A percentile compares a stretch with the other conserved stretches of the same genome.
Evolutionary conservation across 1,140 invertebrate species (phyloP).

Genomic region (Zaprionus lachaisei): DNA sequence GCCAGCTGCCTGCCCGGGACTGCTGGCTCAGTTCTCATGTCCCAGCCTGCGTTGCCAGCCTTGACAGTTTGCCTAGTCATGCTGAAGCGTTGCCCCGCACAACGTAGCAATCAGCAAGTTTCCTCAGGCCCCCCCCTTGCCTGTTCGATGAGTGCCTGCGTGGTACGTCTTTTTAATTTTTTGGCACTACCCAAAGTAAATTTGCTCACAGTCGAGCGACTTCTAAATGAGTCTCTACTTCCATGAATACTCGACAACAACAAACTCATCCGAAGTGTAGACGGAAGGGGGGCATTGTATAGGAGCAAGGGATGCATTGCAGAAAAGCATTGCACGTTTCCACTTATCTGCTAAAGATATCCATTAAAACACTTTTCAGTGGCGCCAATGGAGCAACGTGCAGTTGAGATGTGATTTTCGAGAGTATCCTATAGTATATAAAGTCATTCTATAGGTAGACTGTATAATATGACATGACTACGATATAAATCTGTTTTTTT

Average conservation of each 20-base stretch:
- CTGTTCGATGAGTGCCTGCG: neutral
- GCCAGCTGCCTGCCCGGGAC: neutral
- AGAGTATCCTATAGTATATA: neutral
- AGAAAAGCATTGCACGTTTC: neutral
- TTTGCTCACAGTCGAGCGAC: conserved; percentile 14
- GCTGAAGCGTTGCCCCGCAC: conserved; percentile 50
- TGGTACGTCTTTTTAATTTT: conserved; percentile 10
- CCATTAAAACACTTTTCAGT: no score
- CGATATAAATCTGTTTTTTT: no score
- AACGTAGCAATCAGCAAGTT: conserved; percentile 27
- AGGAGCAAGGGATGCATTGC: neutral
- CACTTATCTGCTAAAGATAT: neutral
- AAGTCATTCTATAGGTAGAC: neutral
- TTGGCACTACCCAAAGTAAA: conserved; percentile 19
- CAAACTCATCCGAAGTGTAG: neutral
- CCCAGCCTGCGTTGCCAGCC: neutral
- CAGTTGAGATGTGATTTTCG: neutral
- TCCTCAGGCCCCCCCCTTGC: neutral
- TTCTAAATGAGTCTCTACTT: conserved; percentile 1
- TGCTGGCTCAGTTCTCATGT: neutral
- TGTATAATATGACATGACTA: no score
- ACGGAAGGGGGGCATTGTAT: neutral
- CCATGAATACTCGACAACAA: neutral
- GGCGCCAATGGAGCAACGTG: no score
- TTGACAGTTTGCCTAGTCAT: conserved; percentile 61